Evolutionary conservation across 2,797 vertebrate species (phyloP).

Genomic region (Coranthus polyacanthus): DNA sequence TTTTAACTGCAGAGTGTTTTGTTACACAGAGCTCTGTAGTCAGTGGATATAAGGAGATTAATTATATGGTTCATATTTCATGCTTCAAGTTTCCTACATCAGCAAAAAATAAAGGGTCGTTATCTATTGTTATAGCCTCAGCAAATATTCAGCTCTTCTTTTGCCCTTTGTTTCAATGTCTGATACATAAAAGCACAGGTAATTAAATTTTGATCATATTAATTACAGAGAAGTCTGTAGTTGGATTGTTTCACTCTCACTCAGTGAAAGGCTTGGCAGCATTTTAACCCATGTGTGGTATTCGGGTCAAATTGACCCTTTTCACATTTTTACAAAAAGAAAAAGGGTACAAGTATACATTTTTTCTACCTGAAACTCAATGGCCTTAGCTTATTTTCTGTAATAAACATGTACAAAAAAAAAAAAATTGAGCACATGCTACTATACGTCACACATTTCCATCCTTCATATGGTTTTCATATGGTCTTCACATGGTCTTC

Average conservation of each 20-base stretch:
- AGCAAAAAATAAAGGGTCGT: background rate
- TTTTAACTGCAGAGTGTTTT: constrained; percentile 31
- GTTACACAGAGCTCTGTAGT: constrained; percentile 28
- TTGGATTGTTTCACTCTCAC: background rate
- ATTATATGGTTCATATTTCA: constrained; percentile 36
- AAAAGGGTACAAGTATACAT: too few species aligned
- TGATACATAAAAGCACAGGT: background rate
- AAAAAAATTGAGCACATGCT: too few species aligned
- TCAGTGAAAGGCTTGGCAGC: background rate
- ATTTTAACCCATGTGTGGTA: too few species aligned
- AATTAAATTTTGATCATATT: background rate
- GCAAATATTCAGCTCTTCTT: background rate
- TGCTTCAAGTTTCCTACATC: constrained; percentile 1
- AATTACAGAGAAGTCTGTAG: background rate
- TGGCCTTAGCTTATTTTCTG: too few species aligned
- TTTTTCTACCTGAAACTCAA: too few species aligned
- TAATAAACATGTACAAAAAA: too few species aligned
- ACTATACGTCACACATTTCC: too few species aligned
- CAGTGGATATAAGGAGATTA: constrained; percentile 21
- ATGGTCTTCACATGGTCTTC: too few species aligned
- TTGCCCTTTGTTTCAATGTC: background rate
- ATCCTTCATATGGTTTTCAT: too few species aligned
- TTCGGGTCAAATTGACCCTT: too few species aligned
- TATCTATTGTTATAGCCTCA: constrained; percentile 1
- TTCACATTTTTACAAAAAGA: too few species aligned